A percentile compares a stretch with the other conserved stretches of the same genome.
phyloP scores from a whole-genome alignment of 2,113 vertebrate genomes.

The Diphyllodes magnificus region DNA sequence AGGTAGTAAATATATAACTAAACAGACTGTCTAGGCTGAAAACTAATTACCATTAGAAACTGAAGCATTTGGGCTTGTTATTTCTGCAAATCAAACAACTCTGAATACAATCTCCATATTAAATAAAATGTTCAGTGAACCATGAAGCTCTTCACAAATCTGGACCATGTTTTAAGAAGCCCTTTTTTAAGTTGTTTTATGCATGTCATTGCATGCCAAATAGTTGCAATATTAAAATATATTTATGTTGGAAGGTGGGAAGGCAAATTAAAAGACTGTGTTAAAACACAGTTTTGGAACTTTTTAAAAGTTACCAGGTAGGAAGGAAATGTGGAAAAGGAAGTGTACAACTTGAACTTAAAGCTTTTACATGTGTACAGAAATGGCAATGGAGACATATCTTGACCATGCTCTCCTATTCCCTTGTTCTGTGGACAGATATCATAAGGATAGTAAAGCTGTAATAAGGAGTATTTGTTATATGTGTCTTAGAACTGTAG shows the following conservation, averaged over 20 bases:
- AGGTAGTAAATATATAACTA: slow-evolving; percentile 78
- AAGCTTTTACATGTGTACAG: neutral
- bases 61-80: slow-evolving; percentile 75
- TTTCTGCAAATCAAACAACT: slow-evolving; percentile 77
- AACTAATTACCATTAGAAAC: slow-evolving; percentile 81
- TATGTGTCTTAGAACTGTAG: neutral
- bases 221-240: slow-evolving; percentile 34
- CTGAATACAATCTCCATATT: slow-evolving; percentile 72
- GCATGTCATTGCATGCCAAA: slow-evolving; percentile 18
- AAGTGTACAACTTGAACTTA: neutral
- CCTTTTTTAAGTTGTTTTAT: neutral
- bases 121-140: slow-evolving; percentile 68
- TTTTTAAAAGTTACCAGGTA: neutral
- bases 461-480: neutral
- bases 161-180: slow-evolving; percentile 51
- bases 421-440: neutral
- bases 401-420: neutral
- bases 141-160: slow-evolving; percentile 50
- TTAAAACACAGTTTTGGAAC: neutral
- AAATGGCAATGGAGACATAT: neutral
- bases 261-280: neutral
- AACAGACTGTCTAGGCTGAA: slow-evolving; percentile 80
- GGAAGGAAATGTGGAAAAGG: neutral
- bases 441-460: neutral
- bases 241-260: neutral